Conservation (phyloP, 2,797 vertebrate species). For the Ficedula albicollis region DNA sequence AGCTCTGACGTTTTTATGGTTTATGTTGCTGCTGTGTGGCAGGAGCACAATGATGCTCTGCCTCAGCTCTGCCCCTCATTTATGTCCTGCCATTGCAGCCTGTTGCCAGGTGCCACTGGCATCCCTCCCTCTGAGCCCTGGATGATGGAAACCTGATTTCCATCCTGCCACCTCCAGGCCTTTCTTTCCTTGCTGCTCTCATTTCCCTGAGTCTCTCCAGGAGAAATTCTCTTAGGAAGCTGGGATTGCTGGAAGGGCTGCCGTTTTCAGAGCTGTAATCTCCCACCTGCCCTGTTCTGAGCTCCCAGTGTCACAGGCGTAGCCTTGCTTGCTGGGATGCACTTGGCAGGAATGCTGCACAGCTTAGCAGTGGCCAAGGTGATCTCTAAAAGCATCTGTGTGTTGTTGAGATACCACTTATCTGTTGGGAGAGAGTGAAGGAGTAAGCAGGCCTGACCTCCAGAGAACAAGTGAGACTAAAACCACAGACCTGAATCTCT, state of each 20-base stretch:
- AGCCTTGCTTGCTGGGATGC: not conserved
- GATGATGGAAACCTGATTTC: not conserved
- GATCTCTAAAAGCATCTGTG: constrained; percentile 38
- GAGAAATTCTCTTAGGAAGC: not conserved
- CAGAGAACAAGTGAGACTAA: constrained; percentile 9
- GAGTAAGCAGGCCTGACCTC: not conserved
- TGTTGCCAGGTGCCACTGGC: not conserved
- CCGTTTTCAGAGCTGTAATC: not conserved
- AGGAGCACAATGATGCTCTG: rapidly evolving
- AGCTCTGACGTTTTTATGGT: not conserved
- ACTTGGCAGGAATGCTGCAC: not conserved
- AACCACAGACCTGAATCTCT: not conserved
- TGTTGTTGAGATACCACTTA: constrained; percentile 11
- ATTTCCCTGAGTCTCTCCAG: not conserved
- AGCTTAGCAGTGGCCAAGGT: not conserved
- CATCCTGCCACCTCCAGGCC: not conserved
- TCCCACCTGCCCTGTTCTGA: not conserved
- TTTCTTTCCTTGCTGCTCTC: not conserved
- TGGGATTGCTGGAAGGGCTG: not conserved
- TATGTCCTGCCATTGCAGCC: not conserved
- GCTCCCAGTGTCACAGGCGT: not conserved
- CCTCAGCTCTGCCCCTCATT: not conserved
- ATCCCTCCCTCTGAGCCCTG: not conserved
- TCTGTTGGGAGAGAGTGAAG: not conserved
- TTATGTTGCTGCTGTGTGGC: not conserved